phyloP scores from a whole-genome alignment of 2,113 vertebrate species.

The Donacobius atricapilla region DNA sequence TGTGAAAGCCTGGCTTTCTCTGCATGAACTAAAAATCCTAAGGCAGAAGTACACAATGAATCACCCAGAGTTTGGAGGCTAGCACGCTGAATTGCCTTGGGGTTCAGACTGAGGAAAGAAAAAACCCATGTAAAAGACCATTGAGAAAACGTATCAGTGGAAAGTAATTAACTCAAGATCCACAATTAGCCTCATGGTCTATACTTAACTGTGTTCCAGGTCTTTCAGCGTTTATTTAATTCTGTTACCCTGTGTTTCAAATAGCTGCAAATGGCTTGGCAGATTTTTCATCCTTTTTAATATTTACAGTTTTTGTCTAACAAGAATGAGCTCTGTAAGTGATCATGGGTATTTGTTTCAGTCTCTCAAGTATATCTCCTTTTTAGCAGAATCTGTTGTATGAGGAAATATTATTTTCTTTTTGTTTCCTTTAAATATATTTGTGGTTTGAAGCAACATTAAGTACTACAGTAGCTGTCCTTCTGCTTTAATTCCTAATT shows the following conservation, averaged over 20 bases:
- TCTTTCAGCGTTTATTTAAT: conserved; percentile 69
- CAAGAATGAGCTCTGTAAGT: conserved; percentile 52
- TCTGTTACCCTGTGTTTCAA: conserved; percentile 68
- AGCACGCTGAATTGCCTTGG: conserved; percentile 60
- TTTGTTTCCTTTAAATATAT: conserved; percentile 12
- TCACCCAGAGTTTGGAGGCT: conserved; percentile 61
- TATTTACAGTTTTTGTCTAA: conserved; percentile 52
- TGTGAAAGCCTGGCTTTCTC: conserved; percentile 64
- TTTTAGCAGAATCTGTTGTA: background rate
- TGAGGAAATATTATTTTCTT: conserved; percentile 28
- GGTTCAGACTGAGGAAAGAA: conserved; percentile 62
- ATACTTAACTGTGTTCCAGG: conserved; percentile 68
- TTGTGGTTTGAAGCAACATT: conserved; percentile 13
- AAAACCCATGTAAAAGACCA: conserved; percentile 69
- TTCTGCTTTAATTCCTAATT: conserved; percentile 42
- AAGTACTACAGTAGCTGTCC: conserved; percentile 27
- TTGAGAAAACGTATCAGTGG: conserved; percentile 68
- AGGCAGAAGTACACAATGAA: conserved; percentile 69
- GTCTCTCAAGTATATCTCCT: background rate
- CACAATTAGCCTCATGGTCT: conserved; percentile 75
- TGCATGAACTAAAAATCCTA: conserved; percentile 64
- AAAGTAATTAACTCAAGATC: conserved; percentile 78
- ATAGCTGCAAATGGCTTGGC: conserved; percentile 62
- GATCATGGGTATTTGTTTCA: conserved; percentile 62
- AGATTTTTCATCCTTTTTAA: conserved; percentile 62